These are phyloP conservation scores for Tetranychus urticae DNA, from an alignment of 1,140 invertebrate species.

Conservation along the genomic window DNA sequence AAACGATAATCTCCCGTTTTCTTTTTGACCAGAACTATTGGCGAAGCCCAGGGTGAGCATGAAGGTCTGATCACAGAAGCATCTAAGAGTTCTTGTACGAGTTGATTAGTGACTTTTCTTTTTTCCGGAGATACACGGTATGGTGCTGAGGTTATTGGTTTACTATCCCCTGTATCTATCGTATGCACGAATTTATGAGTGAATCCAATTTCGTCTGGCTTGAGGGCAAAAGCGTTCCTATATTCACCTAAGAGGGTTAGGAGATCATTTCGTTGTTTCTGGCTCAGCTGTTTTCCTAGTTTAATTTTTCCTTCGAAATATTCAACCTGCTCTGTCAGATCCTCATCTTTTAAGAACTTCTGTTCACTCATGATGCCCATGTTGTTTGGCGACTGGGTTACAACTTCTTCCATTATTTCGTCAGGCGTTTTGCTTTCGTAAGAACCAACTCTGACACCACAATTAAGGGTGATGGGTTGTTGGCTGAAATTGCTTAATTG, in stretches of 20 bases:
- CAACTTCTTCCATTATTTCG: no score
- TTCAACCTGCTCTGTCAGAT: neutral
- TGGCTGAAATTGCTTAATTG: no score
- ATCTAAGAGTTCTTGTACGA: conserved; percentile 16
- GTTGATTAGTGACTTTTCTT: neutral
- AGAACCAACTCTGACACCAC: no score
- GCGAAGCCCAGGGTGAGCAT: conserved; percentile 6
- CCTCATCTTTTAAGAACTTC: neutral
- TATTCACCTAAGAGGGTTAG: neutral
- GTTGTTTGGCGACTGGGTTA: no score
- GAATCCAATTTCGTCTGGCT: neutral
- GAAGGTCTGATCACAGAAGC: no score
- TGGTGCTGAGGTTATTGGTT: neutral
- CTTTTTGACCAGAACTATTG: conserved; percentile 20
- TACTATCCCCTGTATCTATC: neutral
- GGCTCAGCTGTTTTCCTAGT: neutral
- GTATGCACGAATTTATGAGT: neutral
- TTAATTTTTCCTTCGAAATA: neutral
- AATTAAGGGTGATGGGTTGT: no score
- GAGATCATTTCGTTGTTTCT: neutral
- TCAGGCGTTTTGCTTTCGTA: no score
- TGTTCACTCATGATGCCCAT: no score
- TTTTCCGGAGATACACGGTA: neutral
- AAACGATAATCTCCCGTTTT: conserved; percentile 23
- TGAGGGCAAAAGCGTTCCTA: neutral